Base-by-base conservation (phyloP, 2,797 vertebrate genomes). In the Lepus townsendii region DNA sequence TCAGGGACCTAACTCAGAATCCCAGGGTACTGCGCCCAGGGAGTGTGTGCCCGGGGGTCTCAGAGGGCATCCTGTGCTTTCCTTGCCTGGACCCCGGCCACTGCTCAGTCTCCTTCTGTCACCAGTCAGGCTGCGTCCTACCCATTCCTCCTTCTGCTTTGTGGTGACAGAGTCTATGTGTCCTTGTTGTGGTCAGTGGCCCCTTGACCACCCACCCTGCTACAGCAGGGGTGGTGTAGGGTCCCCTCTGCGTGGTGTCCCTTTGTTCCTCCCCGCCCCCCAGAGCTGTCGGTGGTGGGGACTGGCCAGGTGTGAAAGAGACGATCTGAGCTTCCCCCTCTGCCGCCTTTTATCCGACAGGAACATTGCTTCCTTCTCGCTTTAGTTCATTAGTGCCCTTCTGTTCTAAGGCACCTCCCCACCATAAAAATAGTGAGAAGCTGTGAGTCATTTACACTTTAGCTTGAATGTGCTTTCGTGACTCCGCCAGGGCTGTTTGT, bases 381-480 rank as follows among this genome's bases (percentile, higher is more conserved):
- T 66, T 83, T n/a, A 32, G 35, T 79, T 94, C 72, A 73, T 88
- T 82, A 78, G 73, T 92, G 77, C 52, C 71, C 76, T 95, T 71
- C 54, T 83, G 24, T 85, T 92, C 93, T 80, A 68, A 83, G 75
- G 75, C 12, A 54, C 62, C 83, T 77, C 91, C 87, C 94, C 72
- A 80, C 76, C 66, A 42, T 76, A 91, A 94, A 89, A 95, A 94
- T 91, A 96, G 86, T 83, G 92, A 94, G 62, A 60, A 72, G 12
- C 89, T 79, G 3, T 93, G 91, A 94, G 93, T 94, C 94, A 89
- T 94, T 94, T 73, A 93, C 91, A 94, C 83, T 35, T 94, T 91
- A 86, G 85, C 65, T 47, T 66, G 54, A 92, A 90, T 90, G 69
- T 75, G 42, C 89, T 27, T 93, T 72, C 38, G 3, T 91, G 94